phyloP scores from a whole-genome alignment of 1,140 invertebrate genomes.

The Pseudomyrmex gracilis region DNA sequence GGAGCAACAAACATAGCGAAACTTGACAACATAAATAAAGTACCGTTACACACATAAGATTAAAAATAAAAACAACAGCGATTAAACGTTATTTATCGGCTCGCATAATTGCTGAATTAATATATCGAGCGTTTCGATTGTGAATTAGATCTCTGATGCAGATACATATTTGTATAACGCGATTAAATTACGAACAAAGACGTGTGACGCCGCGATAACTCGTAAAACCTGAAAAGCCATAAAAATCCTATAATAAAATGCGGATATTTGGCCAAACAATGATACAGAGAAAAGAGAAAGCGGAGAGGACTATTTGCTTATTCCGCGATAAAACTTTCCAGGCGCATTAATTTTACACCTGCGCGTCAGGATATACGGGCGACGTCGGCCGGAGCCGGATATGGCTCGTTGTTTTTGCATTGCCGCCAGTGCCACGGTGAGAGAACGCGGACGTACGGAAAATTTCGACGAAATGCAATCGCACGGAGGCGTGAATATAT shows the following conservation, averaged over 20 bases:
- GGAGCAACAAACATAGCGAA: too few species aligned
- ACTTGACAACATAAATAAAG: too few species aligned
- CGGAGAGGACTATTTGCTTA: conserved; percentile 55
- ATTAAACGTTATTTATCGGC: neutral
- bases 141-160: conserved; percentile 38
- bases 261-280: conserved; percentile 41
- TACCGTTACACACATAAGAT: too few species aligned
- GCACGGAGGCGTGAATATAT: conserved; percentile 36
- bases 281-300: neutral
- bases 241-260: conserved; percentile 69
- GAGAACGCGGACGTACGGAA: conserved; percentile 10
- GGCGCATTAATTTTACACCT: conserved; percentile 48
- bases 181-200: conserved; percentile 3
- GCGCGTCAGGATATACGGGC: conserved; percentile 15
- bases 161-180: conserved; percentile 17
- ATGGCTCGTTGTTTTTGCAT: conserved; percentile 48
- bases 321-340: conserved; percentile 51
- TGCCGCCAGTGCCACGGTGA: neutral
- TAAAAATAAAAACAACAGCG: neutral
- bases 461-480: conserved; percentile 48
- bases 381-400: neutral
- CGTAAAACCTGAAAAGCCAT: conserved; percentile 64
- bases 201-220: conserved; percentile 40
- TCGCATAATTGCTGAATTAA: neutral
- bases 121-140: conserved; percentile 2